These are phyloP conservation scores for Sphecodes monilicornis DNA, from an alignment of 2,888 invertebrate genomes.

Conservation along the genomic window DNA sequence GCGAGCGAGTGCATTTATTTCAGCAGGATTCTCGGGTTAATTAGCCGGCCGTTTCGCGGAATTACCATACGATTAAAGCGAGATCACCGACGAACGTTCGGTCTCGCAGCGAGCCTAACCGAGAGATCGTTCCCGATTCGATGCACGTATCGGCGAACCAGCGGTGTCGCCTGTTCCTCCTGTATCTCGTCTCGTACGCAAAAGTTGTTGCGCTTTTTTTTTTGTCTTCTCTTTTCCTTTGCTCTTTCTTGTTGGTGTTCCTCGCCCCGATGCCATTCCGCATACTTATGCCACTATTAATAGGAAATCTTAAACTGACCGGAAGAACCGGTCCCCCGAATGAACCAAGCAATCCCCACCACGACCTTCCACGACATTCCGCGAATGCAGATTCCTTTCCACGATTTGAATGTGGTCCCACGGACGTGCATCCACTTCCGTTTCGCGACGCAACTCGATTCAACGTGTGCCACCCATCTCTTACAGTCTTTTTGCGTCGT, in stretches of 20 bases:
- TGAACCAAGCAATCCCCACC: not conserved
- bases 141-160: slow-evolving; percentile 50
- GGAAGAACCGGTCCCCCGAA: slow-evolving; percentile 66
- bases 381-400: slow-evolving; percentile 23
- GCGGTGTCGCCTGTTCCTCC: slow-evolving; percentile 4
- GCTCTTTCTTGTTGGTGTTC: not conserved
- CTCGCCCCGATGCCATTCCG: slow-evolving; percentile 40
- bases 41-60: slow-evolving; percentile 49
- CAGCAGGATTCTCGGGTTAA: slow-evolving; percentile 55
- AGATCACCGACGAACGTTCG: slow-evolving; percentile 30
- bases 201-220: slow-evolving; percentile 46
- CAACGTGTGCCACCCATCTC: not conserved
- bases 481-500: not conserved
- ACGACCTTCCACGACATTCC: slow-evolving; percentile 8
- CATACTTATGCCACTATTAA: slow-evolving; percentile 65
- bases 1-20: not conserved
- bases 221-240: not conserved
- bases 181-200: slow-evolving; percentile 10
- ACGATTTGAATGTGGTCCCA: slow-evolving; percentile 10
- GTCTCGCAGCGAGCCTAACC: slow-evolving; percentile 14
- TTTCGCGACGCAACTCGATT: not conserved
- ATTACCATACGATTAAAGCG: slow-evolving; percentile 73
- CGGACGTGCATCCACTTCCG: not conserved
- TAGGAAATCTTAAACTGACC: slow-evolving; percentile 58
- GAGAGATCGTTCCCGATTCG: slow-evolving; percentile 52